A percentile compares a stretch with the other conserved stretches of the same genome.
These are phyloP conservation scores for Notospermus geniculatus DNA, from an alignment of 1,140 invertebrate genomes.

Conservation along the genomic window DNA sequence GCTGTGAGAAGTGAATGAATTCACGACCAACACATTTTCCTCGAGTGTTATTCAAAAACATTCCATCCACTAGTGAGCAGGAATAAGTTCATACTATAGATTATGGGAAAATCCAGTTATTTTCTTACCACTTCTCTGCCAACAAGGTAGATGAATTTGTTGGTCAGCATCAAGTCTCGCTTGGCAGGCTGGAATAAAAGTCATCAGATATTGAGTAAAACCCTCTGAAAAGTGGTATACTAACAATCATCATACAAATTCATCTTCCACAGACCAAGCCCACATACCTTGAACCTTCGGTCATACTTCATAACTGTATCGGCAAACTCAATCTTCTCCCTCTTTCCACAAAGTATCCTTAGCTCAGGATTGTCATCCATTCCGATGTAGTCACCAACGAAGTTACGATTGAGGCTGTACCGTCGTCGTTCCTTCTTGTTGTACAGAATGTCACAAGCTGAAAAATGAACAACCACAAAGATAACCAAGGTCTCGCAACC, in stretches of 20 bases:
- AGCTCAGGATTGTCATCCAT: conserved; percentile 65
- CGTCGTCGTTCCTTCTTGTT: conserved; percentile 69
- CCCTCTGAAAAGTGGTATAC: not conserved
- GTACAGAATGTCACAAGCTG: conserved; percentile 63
- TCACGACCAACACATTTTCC: no score
- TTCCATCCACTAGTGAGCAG: no score
- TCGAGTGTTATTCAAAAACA: no score
- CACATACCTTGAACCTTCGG: conserved; percentile 65
- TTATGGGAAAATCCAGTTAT: no score
- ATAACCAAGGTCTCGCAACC: no score
- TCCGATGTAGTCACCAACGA: conserved; percentile 75
- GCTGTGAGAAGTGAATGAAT: no score
- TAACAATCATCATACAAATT: not conserved
- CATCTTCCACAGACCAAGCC: not conserved
- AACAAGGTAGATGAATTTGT: conserved; percentile 64
- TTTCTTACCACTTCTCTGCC: conserved; percentile 58
- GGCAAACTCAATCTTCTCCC: conserved; percentile 71
- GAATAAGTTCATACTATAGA: no score
- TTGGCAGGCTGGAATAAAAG: conserved; percentile 56
- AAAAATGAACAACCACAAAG: no score
- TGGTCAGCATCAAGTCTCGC: conserved; percentile 69
- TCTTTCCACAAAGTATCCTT: conserved; percentile 61
- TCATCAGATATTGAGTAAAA: conserved; percentile 5
- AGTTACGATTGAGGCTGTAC: conserved; percentile 70
- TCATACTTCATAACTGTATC: conserved; percentile 72